Percentiles rank a stretch among this genome's conserved stretches.
phyloP scores from a whole-genome alignment of 2,797 vertebrate genomes.

The Capromys pilorides region DNA sequence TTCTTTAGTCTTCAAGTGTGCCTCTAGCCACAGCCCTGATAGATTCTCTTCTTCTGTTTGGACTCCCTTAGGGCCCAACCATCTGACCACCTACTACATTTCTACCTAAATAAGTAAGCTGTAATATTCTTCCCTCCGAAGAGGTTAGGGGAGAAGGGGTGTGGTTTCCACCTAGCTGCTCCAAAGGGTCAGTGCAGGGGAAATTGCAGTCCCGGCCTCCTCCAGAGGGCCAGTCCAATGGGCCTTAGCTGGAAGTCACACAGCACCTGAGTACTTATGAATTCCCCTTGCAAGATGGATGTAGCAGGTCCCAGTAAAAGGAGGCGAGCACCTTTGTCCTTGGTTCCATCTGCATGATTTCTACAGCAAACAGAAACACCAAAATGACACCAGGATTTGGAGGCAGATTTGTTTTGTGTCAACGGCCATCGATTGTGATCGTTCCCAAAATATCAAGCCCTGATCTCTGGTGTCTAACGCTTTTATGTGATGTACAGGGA shows the following conservation, averaged over 20 bases:
- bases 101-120: neutral
- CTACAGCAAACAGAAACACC: neutral
- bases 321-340: neutral
- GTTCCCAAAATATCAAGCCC: no score
- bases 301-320: neutral
- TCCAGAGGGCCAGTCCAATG: neutral
- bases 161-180: neutral
- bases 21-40: no score
- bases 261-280: neutral
- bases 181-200: neutral
- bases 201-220: neutral
- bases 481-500: no score
- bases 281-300: neutral
- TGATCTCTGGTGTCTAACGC: no score
- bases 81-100: neutral
- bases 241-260: neutral
- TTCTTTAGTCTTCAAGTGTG: no score
- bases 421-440: no score
- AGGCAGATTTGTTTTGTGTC: no score
- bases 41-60: neutral
- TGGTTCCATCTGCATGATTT: neutral
- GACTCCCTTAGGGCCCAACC: neutral
- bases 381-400: neutral
- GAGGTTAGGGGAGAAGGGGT: neutral
- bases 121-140: neutral